Base-by-base conservation (phyloP, 2,113 vertebrate genomes). In the Solenodon paradoxus region DNA sequence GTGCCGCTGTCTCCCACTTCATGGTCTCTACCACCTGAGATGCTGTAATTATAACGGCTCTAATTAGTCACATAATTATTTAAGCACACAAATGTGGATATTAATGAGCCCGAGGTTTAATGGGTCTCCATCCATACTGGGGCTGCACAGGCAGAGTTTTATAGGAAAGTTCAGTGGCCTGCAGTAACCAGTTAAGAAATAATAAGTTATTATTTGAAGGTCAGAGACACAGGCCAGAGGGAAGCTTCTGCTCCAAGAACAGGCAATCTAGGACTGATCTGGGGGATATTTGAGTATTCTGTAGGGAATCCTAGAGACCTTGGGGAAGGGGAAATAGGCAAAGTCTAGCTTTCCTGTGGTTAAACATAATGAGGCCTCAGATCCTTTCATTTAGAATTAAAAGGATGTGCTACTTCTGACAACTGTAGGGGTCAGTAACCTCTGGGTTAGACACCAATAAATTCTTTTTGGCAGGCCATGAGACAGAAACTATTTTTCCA, bases 401-500 rank as follows among this genome's bases (percentile, higher is more conserved):
- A 89, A 53, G 69, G 64, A 95, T 95, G 15, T 51, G 16, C 80
- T 80, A 64, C 75, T 83, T 92, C 87, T 95, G 92, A 92, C 83
- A 81, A 88, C 84, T 35, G 19, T 7, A 83, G 75, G 95, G 96
- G 95, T 95, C 97, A 97, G 75, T 20, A 92, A 96, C 94, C 95
- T 93, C 96, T 80, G 88, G n/a, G 75, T 92, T 84, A 90, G 83
- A 92, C 87, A 92, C 59, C 80, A 97, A 92, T 97, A 94, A 97
- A 93, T 97, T 64, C 22, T 68, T 63, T 90, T 94, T 84, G 94
- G 64, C 86, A 64, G 64, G 47, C 64, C 66, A 28, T 19, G 71
- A 93, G 91, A 92, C 89, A 82, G 79, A 78, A 97, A 77, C 75
- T n/a, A 45, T 95, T 97, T 96, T 91, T 90, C 95, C 94, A 96